These are phyloP conservation scores for Pycnomerus fuliginosus DNA, from an alignment of 2,888 invertebrate species.

Conservation along the genomic window DNA sequence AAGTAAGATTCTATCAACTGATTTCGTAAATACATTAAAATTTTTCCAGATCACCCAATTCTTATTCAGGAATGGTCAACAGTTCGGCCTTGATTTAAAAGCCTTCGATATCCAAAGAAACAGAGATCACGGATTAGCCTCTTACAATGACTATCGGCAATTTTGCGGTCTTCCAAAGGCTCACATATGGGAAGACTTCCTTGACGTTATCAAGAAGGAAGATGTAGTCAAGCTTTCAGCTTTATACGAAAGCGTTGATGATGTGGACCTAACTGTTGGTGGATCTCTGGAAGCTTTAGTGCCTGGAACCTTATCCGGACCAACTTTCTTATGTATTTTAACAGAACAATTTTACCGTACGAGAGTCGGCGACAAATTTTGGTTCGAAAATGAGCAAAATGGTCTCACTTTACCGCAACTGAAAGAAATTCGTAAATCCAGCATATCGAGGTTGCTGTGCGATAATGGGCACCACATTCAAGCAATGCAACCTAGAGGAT, in stretches of 20 bases:
- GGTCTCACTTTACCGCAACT: conserved; percentile 74
- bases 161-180: conserved; percentile 75
- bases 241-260: conserved; percentile 71
- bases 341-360: conserved; percentile 86
- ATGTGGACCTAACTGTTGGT: conserved; percentile 85
- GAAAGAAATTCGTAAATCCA: conserved; percentile 72
- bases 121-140: conserved; percentile 81
- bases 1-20: conserved; percentile 57
- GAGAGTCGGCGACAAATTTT: conserved; percentile 82
- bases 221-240: conserved; percentile 64
- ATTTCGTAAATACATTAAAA: not conserved
- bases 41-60: conserved; percentile 62
- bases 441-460: conserved; percentile 75
- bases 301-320: conserved; percentile 76
- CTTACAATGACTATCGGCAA: conserved; percentile 74
- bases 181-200: conserved; percentile 66
- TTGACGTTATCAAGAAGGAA: conserved; percentile 64
- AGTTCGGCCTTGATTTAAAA: conserved; percentile 77
- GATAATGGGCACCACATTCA: conserved; percentile 73
- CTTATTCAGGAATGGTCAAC: conserved; percentile 67
- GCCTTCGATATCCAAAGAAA: conserved; percentile 84
- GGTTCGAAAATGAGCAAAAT: conserved; percentile 68
- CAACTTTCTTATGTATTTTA: conserved; percentile 85
- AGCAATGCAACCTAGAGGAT: conserved; percentile 68
- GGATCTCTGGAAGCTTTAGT: conserved; percentile 78